Evolutionary conservation across 2,888 invertebrate species (phyloP).

Genomic region (Cephus runcator): DNA sequence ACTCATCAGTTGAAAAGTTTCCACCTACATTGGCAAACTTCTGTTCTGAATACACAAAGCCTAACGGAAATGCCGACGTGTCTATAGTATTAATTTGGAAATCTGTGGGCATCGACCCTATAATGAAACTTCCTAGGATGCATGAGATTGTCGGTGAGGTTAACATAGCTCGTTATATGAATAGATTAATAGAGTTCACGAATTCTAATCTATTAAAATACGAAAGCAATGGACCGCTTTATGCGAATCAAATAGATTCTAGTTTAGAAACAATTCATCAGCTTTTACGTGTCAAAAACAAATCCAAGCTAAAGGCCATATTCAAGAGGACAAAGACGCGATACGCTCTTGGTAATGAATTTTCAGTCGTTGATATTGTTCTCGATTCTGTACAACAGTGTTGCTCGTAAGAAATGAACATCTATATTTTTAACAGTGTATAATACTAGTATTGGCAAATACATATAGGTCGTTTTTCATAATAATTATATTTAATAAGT

Average conservation of each 20-base stretch:
- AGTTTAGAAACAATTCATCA: slow-evolving; percentile 49
- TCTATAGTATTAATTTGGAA: slow-evolving; percentile 56
- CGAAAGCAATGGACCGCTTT: slow-evolving; percentile 47
- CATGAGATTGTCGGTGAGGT: slow-evolving; percentile 53
- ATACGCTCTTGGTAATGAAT: slow-evolving; percentile 36
- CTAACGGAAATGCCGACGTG: slow-evolving; percentile 27
- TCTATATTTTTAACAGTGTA: too few relatives aligned
- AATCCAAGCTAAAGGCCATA: slow-evolving; percentile 1
- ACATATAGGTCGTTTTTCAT: background rate
- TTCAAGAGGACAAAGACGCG: background rate
- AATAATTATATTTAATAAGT: background rate
- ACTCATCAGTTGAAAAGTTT: slow-evolving; percentile 47
- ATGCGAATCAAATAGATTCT: slow-evolving; percentile 52
- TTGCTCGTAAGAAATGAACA: background rate
- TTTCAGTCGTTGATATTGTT: slow-evolving; percentile 55
- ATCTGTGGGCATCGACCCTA: slow-evolving; percentile 46
- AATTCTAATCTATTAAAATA: slow-evolving; percentile 47
- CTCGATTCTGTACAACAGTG: slow-evolving; percentile 20
- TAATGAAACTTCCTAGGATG: slow-evolving; percentile 37
- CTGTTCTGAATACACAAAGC: slow-evolving; percentile 34
- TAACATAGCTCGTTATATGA: slow-evolving; percentile 59
- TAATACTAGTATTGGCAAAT: background rate
- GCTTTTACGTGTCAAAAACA: slow-evolving; percentile 28
- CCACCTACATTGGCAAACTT: slow-evolving; percentile 36
- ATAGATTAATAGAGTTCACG: slow-evolving; percentile 53